phyloP scores from a whole-genome alignment of 2,113 vertebrate genomes.

The Macroglossus sobrinus region DNA sequence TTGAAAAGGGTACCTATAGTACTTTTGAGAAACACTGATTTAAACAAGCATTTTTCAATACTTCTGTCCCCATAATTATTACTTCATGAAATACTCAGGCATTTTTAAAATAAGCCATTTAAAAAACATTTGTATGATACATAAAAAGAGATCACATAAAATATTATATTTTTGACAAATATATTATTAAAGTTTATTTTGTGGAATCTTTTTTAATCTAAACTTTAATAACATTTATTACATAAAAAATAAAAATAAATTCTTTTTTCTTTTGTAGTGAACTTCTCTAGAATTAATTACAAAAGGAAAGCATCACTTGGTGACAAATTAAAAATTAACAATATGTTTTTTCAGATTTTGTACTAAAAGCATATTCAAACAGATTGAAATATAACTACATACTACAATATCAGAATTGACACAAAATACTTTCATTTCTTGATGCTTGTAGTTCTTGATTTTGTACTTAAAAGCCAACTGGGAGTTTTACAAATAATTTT shows the following conservation, averaged over 20 bases:
- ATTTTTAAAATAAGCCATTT: conserved; percentile 17
- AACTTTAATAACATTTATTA: neutral
- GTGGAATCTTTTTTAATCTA: neutral
- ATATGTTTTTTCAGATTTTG: neutral
- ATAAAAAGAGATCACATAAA: neutral
- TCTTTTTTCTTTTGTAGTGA: neutral
- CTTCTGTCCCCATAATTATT: neutral
- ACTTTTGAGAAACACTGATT: conserved; percentile 10
- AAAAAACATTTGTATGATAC: neutral
- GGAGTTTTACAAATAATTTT: neutral
- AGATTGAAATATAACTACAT: neutral
- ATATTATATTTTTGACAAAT: conserved; percentile 4
- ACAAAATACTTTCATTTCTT: conserved; percentile 35
- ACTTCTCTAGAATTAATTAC: neutral
- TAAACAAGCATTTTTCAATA: neutral
- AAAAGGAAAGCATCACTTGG: neutral
- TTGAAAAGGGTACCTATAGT: neutral
- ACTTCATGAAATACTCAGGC: neutral
- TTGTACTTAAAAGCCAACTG: conserved; percentile 28
- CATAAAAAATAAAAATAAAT: conserved; percentile 1
- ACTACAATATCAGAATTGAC: neutral
- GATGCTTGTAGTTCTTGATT: neutral
- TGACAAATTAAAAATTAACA: conserved; percentile 8
- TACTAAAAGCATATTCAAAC: neutral
- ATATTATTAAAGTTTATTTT: neutral